Percentiles rank a stretch among this genome's conserved stretches.
Evolutionary conservation across 2,797 vertebrate species (phyloP).

Genomic region (Aselliscus stoliczkanus): DNA sequence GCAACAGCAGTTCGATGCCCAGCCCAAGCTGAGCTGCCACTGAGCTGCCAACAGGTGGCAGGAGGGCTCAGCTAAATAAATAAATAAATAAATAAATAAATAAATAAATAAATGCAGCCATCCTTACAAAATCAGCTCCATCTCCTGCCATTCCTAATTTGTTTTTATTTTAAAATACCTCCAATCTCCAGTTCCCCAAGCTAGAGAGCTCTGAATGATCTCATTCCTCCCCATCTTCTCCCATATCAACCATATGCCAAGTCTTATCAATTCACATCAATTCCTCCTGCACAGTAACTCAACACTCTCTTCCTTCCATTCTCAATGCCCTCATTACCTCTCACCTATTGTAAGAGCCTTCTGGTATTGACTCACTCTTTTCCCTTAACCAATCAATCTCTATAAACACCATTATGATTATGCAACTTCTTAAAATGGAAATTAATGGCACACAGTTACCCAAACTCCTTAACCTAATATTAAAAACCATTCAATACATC

Average conservation of each 20-base stretch:
- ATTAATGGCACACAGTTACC: not conserved
- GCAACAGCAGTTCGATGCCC: too few relatives aligned
- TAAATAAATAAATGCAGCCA: too few relatives aligned
- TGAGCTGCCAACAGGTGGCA: too few relatives aligned
- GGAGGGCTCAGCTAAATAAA: too few relatives aligned
- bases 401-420: constrained; percentile 4
- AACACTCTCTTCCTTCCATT: not conserved
- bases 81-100: too few relatives aligned
- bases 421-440: constrained; percentile 19
- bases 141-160: not conserved
- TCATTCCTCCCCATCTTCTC: not conserved
- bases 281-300: not conserved
- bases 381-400: constrained; percentile 29
- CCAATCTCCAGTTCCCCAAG: not conserved
- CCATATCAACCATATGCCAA: not conserved
- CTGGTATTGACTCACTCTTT: not conserved
- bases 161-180: constrained; percentile 22
- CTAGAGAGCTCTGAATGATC: not conserved
- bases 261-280: not conserved
- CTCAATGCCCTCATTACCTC: constrained; percentile 24
- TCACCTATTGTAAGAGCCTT: constrained; percentile 37
- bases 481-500: constrained; percentile 2
- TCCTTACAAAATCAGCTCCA: not conserved
- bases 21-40: too few relatives aligned
- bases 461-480: not conserved